Conservation (phyloP, 1,140 invertebrate species). For the Argopecten irradians region DNA sequence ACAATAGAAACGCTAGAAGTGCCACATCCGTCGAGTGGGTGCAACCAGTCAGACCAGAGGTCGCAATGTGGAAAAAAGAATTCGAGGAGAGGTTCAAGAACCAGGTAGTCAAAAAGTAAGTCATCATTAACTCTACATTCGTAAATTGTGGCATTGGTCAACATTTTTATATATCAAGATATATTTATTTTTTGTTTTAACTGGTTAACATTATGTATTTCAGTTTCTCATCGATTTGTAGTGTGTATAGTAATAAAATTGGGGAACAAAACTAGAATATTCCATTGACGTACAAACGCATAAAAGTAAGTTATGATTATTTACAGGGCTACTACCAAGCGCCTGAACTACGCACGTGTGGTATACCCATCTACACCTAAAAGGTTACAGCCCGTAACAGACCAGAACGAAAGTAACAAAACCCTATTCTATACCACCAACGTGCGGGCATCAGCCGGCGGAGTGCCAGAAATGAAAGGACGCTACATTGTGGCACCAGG, state of each 20-base stretch:
- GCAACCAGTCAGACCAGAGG: background rate
- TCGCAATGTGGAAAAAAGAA: background rate
- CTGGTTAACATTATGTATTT: no score
- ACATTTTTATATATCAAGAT: no score
- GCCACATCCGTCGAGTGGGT: background rate
- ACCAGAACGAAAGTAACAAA: background rate
- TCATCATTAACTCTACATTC: no score
- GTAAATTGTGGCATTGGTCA: no score
- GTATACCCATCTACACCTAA: background rate
- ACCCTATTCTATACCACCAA: background rate
- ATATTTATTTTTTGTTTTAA: no score
- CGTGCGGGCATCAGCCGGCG: background rate
- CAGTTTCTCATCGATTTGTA: no score
- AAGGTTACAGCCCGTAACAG: background rate
- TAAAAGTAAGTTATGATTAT: background rate
- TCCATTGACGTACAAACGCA: no score
- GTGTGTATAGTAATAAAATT: no score
- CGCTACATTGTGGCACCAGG: background rate
- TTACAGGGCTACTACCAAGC: background rate
- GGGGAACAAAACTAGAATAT: no score
- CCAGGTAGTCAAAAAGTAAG: background rate
- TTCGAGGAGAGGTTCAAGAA: background rate
- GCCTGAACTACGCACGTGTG: background rate
- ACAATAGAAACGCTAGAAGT: slow-evolving; percentile 2
- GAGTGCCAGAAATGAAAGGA: background rate